Base-by-base conservation (phyloP, 2,888 invertebrate genomes). In the Pseudolycoriella hygida region DNA sequence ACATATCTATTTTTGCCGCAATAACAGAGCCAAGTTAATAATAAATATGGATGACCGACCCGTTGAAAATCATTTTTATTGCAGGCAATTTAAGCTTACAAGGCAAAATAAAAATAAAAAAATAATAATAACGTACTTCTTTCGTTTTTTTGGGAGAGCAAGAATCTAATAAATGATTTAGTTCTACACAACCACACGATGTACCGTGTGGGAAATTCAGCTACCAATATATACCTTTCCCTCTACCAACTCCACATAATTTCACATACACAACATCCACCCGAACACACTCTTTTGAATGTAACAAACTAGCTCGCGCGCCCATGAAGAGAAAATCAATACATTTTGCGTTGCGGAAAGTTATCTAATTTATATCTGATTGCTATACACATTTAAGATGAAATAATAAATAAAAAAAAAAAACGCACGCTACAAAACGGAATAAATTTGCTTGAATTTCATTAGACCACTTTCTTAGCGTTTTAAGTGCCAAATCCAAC, bases 291-390 rank as follows among this genome's bases (percentile, higher is more conserved):
- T 34, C 34, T 34, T 14, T 34, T 14, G 34, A 34, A 34, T 14
- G 34, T 25, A 25, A 25, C 25, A 25, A 25, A 25, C 25, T 25
- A 25, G 25, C 25, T 25, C 34, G 12, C 34, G 34, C 34, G 34
- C 34, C 34, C 34, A 34, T 34, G 34, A 14, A 34, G 34, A 34
- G 34, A 34, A 34, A 34, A 34, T 34, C 34, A 34, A 34, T 34
- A 34, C 34, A 34, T 34, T 34, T 34, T 34, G 34, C 34, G 34
- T 34, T 34, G 34, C 34, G 34, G 34, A 14, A 34, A 34, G 34
- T 34, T 34, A 34, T 34, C 34, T 34, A 34, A 34, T 34, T 34
- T 34, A 34, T 34, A 34, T 34, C 34, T 34, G 34, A 34, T 34
- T 12, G 15, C 34, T 34, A 34, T 34, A 34, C 34, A 34, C 12